Percentiles rank a stretch among this genome's conserved stretches.
Conservation (phyloP, 1,140 invertebrate species). For the Diorhabda elongata region DNA sequence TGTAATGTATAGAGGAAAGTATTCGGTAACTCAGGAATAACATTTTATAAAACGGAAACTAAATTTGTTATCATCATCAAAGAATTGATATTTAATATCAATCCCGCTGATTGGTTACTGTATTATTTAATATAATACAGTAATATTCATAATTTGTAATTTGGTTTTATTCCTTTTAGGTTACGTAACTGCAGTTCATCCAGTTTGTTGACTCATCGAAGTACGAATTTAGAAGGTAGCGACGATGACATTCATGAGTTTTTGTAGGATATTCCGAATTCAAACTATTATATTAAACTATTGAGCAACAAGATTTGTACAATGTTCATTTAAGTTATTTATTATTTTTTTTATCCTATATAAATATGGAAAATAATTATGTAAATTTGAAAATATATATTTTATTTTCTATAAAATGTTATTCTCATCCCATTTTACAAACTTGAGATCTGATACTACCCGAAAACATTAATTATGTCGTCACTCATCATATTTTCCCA, state of each 20-base stretch:
- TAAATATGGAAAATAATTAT: constrained; percentile 12
- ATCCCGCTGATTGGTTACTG: not conserved
- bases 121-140: not conserved
- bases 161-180: constrained; percentile 26
- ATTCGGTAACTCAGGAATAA: too few species aligned
- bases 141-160: too few species aligned
- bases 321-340: constrained; percentile 11
- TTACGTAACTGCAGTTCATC: constrained; percentile 45
- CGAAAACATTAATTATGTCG: too few species aligned
- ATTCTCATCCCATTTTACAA: too few species aligned
- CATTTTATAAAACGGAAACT: too few species aligned
- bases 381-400: constrained; percentile 19
- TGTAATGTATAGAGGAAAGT: too few species aligned
- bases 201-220: constrained; percentile 39
- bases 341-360: constrained; percentile 19
- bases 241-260: constrained; percentile 39
- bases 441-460: too few species aligned
- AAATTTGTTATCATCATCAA: too few species aligned
- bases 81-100: too few species aligned
- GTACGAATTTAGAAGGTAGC: constrained; percentile 34
- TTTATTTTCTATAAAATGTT: constrained; percentile 10
- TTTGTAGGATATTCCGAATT: constrained; percentile 16
- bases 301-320: too few species aligned
- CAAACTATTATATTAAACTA: not conserved
- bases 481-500: too few species aligned